Base-by-base conservation (phyloP, 2,888 invertebrate genomes). In the Danaus chrysippus region DNA sequence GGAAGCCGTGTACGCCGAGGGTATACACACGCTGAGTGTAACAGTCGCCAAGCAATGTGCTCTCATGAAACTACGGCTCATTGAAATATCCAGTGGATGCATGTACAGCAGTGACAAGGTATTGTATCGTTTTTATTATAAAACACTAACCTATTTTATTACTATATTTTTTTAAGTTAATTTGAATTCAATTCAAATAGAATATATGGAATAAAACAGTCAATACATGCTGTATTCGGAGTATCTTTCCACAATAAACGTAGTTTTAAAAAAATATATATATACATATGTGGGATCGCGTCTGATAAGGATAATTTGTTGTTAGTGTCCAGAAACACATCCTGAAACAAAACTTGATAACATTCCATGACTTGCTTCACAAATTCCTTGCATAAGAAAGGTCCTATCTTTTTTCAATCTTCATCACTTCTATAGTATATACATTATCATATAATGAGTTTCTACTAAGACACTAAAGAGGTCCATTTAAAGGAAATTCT, bases 1-100 rank as follows among this genome's bases (percentile, higher is more conserved):
- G 11, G 97, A 97, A 81, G 95, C 96, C 2, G 96, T 98, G 17
- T 98, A 98, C 84, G 93, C 94, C 73, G 98, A 98, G 82, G 98
- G 98, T 12, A 95, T 98, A 69, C 92, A 94, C 64, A 96, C 96
- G 71, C 90, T 98, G 43, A 96, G 96, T 81, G 76, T 94, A 46
- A 97, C 97, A 78, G 97, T 97, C 84, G 97, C 96, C 11, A 34
- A 34, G 67, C 93, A 95, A 81, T 96, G 97, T 41, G 94, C 94
- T 3, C 92, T 92, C 69, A 91, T 93, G 59, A 92, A 93, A 59
- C 95, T 94, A 2, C 93, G 94, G 63, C 97, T 94, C 72, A 91
- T 98, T 0, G 98, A 98, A 84, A 92, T 98, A 65, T 97, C 97
- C 49, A 94, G 96, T 44, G 97, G 97, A 0, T 94, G 95, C 73